A percentile compares a stretch with the other conserved stretches of the same genome.
Evolutionary conservation across 2,888 invertebrate genomes (phyloP).

Genomic region (Megalurothrips usitatus): DNA sequence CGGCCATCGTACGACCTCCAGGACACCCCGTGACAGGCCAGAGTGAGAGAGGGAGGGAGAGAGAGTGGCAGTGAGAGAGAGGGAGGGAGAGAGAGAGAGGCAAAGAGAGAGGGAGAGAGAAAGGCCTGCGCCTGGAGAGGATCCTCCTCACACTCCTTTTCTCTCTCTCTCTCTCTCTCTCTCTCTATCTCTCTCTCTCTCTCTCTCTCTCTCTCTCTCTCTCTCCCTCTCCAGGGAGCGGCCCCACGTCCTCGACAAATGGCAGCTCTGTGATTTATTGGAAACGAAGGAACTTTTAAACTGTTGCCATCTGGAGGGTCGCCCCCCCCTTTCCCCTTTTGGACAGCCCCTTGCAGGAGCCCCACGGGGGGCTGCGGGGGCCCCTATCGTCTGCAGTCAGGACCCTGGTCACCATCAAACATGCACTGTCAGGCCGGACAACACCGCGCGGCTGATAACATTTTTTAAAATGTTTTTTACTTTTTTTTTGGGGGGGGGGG

Average conservation of each 20-base stretch:
- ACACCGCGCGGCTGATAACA: too few relatives aligned
- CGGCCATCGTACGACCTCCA: too few relatives aligned
- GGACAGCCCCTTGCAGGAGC: not conserved
- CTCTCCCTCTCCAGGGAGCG: not conserved
- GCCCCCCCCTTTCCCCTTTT: not conserved
- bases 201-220: not conserved
- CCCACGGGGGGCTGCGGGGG: too few relatives aligned
- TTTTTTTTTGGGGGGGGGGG: too few relatives aligned
- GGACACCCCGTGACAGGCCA: too few relatives aligned
- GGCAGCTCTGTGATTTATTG: slow-evolving; percentile 17
- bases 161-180: slow-evolving; percentile 1
- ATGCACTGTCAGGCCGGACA: too few relatives aligned
- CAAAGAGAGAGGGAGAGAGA: not conserved
- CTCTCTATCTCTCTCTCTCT: not conserved
- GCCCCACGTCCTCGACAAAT: slow-evolving; percentile 17
- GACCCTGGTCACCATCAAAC: too few relatives aligned
- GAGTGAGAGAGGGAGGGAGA: too few relatives aligned
- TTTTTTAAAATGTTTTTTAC: too few relatives aligned
- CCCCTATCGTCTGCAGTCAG: too few relatives aligned
- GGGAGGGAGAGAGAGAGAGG: not conserved
- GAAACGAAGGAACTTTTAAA: slow-evolving; percentile 26
- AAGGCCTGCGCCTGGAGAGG: not conserved
- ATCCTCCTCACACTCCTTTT: not conserved
- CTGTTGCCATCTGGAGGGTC: slow-evolving; percentile 8
- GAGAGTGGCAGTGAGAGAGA: not conserved